A percentile compares a stretch with the other conserved stretches of the same genome.
phyloP scores from a whole-genome alignment of 2,113 vertebrate species.

The Erythrocebus patas region DNA sequence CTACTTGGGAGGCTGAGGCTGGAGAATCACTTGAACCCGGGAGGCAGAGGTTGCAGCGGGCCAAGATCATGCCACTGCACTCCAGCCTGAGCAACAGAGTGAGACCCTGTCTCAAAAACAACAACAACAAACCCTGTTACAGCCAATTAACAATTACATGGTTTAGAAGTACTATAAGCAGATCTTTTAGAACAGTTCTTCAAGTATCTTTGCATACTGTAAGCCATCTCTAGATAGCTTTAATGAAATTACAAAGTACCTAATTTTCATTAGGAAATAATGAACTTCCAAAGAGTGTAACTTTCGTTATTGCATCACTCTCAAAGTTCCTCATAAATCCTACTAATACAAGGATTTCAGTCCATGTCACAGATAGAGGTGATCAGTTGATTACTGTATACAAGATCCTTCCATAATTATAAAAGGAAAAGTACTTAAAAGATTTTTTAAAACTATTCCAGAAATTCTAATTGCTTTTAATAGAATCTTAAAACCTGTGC shows the following conservation, averaged over 20 bases:
- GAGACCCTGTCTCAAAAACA: no score
- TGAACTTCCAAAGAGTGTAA: not conserved
- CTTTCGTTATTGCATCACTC: not conserved
- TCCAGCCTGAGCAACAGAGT: no score
- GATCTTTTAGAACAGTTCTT: not conserved
- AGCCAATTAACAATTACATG: not conserved
- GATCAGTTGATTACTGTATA: not conserved
- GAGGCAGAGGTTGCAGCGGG: no score
- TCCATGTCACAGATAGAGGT: not conserved
- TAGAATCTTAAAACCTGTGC: not conserved
- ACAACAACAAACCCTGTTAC: not conserved
- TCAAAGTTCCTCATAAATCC: not conserved
- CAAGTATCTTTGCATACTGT: not conserved
- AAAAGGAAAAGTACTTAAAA: not conserved
- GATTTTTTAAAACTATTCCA: not conserved
- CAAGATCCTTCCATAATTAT: not conserved
- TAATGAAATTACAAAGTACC: not conserved
- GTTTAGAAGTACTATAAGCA: not conserved
- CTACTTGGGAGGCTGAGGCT: no score
- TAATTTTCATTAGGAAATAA: not conserved
- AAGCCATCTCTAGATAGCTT: not conserved
- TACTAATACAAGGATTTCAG: not conserved
- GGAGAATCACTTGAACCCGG: no score
- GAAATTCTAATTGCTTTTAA: not conserved
- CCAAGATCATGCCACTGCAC: no score